These are phyloP conservation scores for Temnothorax rugatulus DNA, from an alignment of 2,888 invertebrate species.

Conservation along the genomic window DNA sequence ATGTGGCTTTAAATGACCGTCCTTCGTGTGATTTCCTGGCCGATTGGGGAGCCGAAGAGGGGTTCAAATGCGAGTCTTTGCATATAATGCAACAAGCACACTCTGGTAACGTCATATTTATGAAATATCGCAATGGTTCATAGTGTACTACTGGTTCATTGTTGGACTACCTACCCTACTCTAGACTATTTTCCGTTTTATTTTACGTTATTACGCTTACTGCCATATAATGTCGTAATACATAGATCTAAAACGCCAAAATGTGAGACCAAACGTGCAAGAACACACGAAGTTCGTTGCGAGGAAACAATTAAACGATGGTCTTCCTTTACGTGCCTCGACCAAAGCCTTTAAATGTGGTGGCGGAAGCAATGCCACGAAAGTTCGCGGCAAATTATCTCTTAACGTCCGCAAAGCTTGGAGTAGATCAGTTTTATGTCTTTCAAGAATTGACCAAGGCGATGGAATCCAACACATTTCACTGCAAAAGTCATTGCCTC, in stretches of 20 bases:
- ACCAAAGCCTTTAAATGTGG: constrained; percentile 86
- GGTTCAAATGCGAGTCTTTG: no score
- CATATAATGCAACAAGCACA: no score
- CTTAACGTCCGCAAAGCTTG: constrained; percentile 87
- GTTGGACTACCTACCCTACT: no score
- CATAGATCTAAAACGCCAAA: constrained; percentile 79
- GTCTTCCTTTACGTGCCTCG: constrained; percentile 82
- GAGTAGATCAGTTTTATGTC: constrained; percentile 87
- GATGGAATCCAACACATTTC: constrained; percentile 87
- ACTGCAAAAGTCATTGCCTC: constrained; percentile 89
- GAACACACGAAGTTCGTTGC: constrained; percentile 87
- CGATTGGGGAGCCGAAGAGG: no score
- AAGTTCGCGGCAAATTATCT: constrained; percentile 88
- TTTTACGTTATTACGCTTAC: constrained; percentile 60
- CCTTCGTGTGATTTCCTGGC: no score
- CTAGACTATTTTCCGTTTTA: neutral
- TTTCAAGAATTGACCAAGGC: constrained; percentile 84
- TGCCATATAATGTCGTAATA: constrained; percentile 86
- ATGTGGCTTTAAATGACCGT: no score
- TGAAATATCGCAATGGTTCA: no score
- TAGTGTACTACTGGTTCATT: no score
- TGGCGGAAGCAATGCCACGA: constrained; percentile 88
- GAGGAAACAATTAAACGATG: constrained; percentile 84
- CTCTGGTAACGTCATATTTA: no score
- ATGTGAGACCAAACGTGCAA: constrained; percentile 87